phyloP scores from a whole-genome alignment of 1,140 invertebrate species.

The Oryctes rhinoceros region DNA sequence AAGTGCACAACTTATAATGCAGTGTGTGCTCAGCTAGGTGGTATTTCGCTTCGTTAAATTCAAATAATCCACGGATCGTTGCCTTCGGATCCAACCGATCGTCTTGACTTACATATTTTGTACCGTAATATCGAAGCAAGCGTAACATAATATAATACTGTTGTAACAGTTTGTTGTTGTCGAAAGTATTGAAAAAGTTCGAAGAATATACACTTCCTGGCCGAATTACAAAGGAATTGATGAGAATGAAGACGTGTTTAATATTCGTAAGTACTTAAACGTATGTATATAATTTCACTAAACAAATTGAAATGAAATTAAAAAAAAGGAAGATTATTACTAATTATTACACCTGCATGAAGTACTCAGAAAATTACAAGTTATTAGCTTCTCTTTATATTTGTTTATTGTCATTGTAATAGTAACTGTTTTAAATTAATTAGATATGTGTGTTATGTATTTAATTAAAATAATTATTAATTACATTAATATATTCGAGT shows the following conservation, averaged over 20 bases:
- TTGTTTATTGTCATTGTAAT: no score
- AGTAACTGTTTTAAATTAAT: no score
- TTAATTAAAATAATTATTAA: no score
- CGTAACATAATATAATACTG: background rate
- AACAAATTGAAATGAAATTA: no score
- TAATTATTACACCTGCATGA: no score
- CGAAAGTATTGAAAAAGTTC: conserved; percentile 11
- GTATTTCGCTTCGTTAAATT: conserved; percentile 28
- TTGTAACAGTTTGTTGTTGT: conserved; percentile 15
- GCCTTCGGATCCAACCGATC: conserved; percentile 4
- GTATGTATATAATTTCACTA: no score
- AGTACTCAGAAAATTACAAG: no score
- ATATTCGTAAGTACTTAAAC: background rate
- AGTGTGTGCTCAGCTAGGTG: conserved; percentile 5
- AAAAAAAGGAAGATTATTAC: no score
- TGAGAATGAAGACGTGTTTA: background rate
- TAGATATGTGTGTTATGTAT: no score
- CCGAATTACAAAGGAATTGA: background rate
- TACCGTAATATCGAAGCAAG: conserved; percentile 19
- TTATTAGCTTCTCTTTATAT: no score
- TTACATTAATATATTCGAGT: no score
- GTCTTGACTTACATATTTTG: conserved; percentile 35
- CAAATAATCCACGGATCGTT: conserved; percentile 31
- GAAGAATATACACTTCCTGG: background rate
- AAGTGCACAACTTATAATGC: conserved; percentile 38